Evolutionary conservation across 1,140 invertebrate species (phyloP), one percentile per base, ranked within the genome.

Genomic region (Macrocentrus cingulum): DNA sequence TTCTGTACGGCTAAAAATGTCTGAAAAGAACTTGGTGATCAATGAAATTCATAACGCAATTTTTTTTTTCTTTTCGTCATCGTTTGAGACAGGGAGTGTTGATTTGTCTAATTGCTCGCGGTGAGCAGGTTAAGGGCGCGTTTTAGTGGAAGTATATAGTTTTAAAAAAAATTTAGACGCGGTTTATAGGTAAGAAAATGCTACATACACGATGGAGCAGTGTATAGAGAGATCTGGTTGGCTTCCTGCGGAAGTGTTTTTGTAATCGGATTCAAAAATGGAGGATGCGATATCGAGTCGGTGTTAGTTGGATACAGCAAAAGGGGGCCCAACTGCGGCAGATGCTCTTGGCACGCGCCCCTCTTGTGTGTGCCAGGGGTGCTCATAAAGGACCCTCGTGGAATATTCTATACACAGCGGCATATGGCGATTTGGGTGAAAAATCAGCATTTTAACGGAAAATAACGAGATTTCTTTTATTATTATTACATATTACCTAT

Each of bases 181-280:
- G 36, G 20, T 52, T 52, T 29, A 29, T 29, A 29, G 9, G 4
- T 19, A 2, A 49, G 7, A 29, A 34, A 0, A 51, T 6, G 18
- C 2, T 15, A 9, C 5, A 36, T 16, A 13, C 11, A 34, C 23
- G 1, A 44, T 18, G 18, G 41, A 44, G n/a, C n/a, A n/a, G n/a
- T n/a, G n/a, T n/a, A 52, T 48, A 55, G 61, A 51, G 66, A 65
- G 66, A 62, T 61, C 61, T 66, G 56, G 49, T 56, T 65, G 60
- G 67, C 65, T 79, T 79, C 76, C 75, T 76, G 72, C 75, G 75
- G 76, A 77, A 77, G 67, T 66, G 67, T 70, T 70, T 74, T 74
- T 72, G 66, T 72, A 73, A 73, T 66, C 65, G 64, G 63, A 71
- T 57, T 22, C 45, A 57, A 64, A 60, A 60, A 53, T 44, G 23